phyloP scores from a whole-genome alignment of 2,797 vertebrate species.

The Neosilurus mollespiculum region DNA sequence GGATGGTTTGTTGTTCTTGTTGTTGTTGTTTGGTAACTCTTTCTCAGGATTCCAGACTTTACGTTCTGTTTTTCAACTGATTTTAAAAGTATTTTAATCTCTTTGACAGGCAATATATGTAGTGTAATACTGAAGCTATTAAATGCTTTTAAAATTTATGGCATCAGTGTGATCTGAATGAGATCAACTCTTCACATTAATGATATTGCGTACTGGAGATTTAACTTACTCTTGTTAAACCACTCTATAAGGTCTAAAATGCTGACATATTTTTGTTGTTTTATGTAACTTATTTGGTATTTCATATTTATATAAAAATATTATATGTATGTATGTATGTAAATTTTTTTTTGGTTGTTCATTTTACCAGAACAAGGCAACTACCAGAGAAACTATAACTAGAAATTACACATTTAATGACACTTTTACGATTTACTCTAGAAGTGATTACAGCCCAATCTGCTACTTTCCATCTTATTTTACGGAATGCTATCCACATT shows the following conservation, averaged over 20 bases:
- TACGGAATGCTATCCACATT: neutral
- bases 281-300: no score
- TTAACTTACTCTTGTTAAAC: neutral
- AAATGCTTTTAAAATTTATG: neutral
- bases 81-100: neutral
- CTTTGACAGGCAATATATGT: neutral
- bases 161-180: neutral
- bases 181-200: neutral
- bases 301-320: no score
- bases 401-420: neutral
- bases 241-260: neutral
- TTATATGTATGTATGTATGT: neutral
- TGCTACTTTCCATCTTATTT: neutral
- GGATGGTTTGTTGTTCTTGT: no score
- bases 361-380: neutral
- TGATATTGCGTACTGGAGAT: neutral
- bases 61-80: neutral
- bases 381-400: neutral
- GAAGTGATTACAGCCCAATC: neutral
- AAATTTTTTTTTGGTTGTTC: neutral
- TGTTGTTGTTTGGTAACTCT: neutral
- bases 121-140: neutral
- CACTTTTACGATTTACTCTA: neutral
- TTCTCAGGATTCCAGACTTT: neutral
- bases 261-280: neutral